A percentile compares a stretch with the other conserved stretches of the same genome.
phyloP scores from a whole-genome alignment of 1,140 invertebrate species.

The Drosophila punjabiensis region DNA sequence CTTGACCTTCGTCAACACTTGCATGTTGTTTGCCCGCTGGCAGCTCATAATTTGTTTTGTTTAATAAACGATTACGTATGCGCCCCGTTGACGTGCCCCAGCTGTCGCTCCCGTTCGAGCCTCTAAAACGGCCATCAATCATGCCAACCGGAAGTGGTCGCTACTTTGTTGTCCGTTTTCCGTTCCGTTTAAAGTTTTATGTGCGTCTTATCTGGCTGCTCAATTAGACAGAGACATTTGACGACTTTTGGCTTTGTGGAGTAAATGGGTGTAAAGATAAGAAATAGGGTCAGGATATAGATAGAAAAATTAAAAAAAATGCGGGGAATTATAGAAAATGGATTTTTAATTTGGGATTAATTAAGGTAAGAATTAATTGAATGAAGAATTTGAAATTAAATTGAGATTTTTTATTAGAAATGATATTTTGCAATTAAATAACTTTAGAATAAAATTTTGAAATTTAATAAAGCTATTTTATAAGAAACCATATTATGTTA shows the following conservation, averaged over 20 bases:
- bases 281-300: neutral
- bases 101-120: slow-evolving; percentile 2
- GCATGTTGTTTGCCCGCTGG: slow-evolving; percentile 41
- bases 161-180: slow-evolving; percentile 38
- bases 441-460: no score
- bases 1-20: slow-evolving; percentile 79
- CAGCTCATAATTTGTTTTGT: slow-evolving; percentile 40
- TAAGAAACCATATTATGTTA: no score
- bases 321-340: neutral
- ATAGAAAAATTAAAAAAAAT: no score
- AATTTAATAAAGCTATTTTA: no score
- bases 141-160: slow-evolving; percentile 43
- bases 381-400: neutral
- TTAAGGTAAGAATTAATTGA: neutral
- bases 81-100: slow-evolving; percentile 38
- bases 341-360: neutral
- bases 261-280: slow-evolving; percentile 6
- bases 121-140: slow-evolving; percentile 61
- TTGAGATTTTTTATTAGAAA: no score
- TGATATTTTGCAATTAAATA: no score
- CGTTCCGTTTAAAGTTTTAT: slow-evolving; percentile 38
- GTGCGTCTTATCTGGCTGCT: slow-evolving; percentile 18
- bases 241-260: neutral
- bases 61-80: slow-evolving; percentile 48
- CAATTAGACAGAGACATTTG: slow-evolving; percentile 38